phyloP scores from a whole-genome alignment of 2,113 vertebrate species.

The Dissostichus mawsoni region DNA sequence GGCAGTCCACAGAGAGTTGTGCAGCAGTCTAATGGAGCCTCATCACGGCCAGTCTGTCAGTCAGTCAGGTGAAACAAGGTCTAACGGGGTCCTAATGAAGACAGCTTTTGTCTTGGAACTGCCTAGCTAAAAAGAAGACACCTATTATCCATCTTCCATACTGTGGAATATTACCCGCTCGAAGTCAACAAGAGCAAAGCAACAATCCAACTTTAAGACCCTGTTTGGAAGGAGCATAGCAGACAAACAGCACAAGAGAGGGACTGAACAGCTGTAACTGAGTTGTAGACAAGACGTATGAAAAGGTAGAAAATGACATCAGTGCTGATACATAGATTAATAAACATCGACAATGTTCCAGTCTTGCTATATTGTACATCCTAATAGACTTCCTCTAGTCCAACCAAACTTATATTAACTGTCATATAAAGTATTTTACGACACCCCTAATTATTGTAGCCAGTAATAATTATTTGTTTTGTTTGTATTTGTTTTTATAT shows the following conservation, averaged over 20 bases:
- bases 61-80: constrained; percentile 77
- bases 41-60: constrained; percentile 77
- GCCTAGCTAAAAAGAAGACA: constrained; percentile 56
- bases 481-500: neutral
- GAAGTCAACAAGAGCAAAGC: constrained; percentile 64
- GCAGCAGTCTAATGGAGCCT: constrained; percentile 76
- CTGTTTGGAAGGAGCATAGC: constrained; percentile 33
- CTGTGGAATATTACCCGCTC: constrained; percentile 46
- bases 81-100: constrained; percentile 80
- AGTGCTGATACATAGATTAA: constrained; percentile 1
- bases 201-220: constrained; percentile 44
- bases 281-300: constrained; percentile 4
- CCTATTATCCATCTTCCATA: constrained; percentile 60
- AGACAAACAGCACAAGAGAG: constrained; percentile 13
- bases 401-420: neutral
- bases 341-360: neutral
- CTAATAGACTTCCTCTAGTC: neutral
- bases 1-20: constrained; percentile 67
- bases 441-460: neutral
- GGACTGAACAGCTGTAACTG: neutral
- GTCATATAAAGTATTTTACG: neutral
- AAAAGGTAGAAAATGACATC: constrained; percentile 28
- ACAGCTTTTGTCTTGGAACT: constrained; percentile 71
- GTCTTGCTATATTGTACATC: neutral
- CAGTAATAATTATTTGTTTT: neutral